Base-by-base conservation (phyloP, 2,797 vertebrate species). In the Falco biarmicus region DNA sequence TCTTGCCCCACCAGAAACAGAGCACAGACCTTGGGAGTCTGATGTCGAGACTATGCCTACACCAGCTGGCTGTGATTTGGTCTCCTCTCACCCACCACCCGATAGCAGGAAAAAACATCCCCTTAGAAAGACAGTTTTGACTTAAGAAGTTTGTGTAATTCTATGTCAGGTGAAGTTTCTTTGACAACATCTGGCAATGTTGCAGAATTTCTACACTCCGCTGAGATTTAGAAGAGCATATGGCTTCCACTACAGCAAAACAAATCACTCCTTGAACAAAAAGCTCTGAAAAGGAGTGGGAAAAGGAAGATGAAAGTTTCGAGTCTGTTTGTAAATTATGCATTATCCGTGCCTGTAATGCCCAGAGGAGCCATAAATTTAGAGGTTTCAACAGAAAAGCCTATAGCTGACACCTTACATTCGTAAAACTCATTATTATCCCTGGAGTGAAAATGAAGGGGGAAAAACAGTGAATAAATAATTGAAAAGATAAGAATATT, bases 381-480 rank as follows among this genome's bases (percentile, higher is more conserved):
- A 93, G 93, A 97, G 81, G 94, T 96, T 96, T 97, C 92, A 96
- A 95, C 91, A 98, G 77, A 94, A 87, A 96, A 97, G 63, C 90
- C 94, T 95, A 45, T 82, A 97, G 95, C 95, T 98, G 97, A 97
- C 96, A 98, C 97, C 91, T 96, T 97, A 79, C 97, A 97, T 97
- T 97, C 78, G 95, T 96, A 97, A 97, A 98, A 98, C 96, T 97
- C 97, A 98, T 97, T 98, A 97, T 79, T 96, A 95, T 81, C 90
- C 92, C 90, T 91, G 96, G 89, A 97, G 96, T 95, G 94, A 95
- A 98, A 97, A 95, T 63, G 82, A 41, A 84, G 63, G 91, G 74
- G 69, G 28, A 6, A 82, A 92, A 96, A 66, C 73, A 91, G 80
- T 47, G 93, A 95, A 97, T 97, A 97, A 98, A 98, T 97, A 98